phyloP scores from a whole-genome alignment of 2,888 invertebrate species.

The Noctuana brunneofusca region DNA sequence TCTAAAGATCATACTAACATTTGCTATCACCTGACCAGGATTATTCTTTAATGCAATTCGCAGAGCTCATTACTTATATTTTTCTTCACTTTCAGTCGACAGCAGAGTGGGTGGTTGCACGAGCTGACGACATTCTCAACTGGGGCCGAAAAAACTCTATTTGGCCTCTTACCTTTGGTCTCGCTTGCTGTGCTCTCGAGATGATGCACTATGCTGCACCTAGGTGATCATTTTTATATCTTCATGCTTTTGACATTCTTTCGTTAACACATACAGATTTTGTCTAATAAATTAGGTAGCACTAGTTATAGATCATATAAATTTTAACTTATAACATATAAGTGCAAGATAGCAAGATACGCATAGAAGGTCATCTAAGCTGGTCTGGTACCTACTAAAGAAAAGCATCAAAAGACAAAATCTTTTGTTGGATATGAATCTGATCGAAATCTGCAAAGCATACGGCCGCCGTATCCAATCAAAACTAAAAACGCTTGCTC shows the following conservation, averaged over 20 bases:
- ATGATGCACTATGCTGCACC: conserved; percentile 99
- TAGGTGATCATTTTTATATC: conserved; percentile 49
- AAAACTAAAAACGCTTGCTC: conserved; percentile 21
- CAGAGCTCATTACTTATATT: not conserved
- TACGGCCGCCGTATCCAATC: conserved; percentile 18
- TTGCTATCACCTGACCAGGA: too few species aligned
- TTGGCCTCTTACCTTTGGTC: conserved; percentile 99
- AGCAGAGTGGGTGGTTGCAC: conserved; percentile 93
- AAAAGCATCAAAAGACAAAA: not conserved
- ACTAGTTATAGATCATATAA: too few species aligned
- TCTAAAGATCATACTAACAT: too few species aligned
- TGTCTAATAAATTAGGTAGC: too few species aligned
- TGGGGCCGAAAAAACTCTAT: conserved; percentile 96
- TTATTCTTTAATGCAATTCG: not conserved
- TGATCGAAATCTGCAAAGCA: conserved; percentile 22
- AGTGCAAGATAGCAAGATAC: too few species aligned
- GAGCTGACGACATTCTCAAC: conserved; percentile 95
- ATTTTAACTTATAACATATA: too few species aligned
- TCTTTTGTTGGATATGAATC: not conserved
- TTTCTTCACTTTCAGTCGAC: conserved; percentile 53
- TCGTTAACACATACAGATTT: too few species aligned
- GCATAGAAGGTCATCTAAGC: too few species aligned
- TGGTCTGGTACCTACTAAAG: too few species aligned
- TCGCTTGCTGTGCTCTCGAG: conserved; percentile 99
- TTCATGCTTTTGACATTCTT: too few species aligned